These are phyloP conservation scores for Ptyas mucosa DNA, from an alignment of 2,113 vertebrate genomes.

Conservation along the genomic window DNA sequence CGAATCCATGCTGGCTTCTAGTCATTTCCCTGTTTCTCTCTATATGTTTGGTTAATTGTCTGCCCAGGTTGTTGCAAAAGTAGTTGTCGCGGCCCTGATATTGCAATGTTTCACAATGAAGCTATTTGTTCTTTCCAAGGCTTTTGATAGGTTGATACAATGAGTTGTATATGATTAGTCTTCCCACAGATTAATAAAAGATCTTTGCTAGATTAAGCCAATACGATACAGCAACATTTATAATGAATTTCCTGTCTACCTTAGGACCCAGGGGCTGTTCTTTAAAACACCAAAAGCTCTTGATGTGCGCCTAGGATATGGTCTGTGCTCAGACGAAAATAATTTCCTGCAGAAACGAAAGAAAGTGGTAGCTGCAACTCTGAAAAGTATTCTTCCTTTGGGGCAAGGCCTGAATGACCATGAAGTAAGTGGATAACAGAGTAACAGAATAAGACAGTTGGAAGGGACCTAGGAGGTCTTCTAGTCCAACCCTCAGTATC, in stretches of 20 bases:
- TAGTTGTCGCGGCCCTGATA: not conserved
- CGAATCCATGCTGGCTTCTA: not conserved
- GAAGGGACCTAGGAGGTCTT: too few relatives aligned
- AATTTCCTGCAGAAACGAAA: constrained; percentile 76
- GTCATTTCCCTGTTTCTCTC: not conserved
- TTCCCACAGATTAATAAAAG: not conserved
- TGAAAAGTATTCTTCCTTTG: constrained; percentile 75
- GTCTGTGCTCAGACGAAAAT: constrained; percentile 73
- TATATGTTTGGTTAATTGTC: not conserved
- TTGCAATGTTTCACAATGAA: not conserved
- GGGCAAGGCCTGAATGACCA: constrained; percentile 62
- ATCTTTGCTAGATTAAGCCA: not conserved
- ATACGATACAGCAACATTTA: not conserved
- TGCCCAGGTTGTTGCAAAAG: not conserved
- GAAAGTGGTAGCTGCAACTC: constrained; percentile 62
- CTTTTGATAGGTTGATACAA: not conserved
- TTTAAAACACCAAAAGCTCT: constrained; percentile 51
- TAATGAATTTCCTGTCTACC: constrained; percentile 28
- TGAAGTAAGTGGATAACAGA: constrained; percentile 64
- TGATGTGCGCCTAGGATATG: constrained; percentile 74
- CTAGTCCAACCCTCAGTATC: too few relatives aligned
- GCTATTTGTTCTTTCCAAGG: not conserved
- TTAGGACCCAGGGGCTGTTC: constrained; percentile 62
- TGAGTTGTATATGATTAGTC: not conserved
- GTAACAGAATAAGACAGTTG: too few relatives aligned